phyloP scores from a whole-genome alignment of 2,113 vertebrate species.

The Tragelaphus strepsiceros region DNA sequence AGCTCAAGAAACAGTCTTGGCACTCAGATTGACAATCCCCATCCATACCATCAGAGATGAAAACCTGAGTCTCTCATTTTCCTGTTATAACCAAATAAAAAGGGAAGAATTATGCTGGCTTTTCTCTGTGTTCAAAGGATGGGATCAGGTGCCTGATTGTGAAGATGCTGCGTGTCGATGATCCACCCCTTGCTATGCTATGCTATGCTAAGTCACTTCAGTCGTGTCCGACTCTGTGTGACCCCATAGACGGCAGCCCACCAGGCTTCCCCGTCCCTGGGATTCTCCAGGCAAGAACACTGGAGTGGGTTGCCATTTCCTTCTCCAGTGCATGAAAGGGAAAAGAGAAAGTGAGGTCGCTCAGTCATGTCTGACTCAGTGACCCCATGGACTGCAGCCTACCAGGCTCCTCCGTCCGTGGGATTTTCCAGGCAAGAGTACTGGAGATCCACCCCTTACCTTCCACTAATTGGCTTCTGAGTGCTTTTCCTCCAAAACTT shows the following conservation, averaged over 20 bases:
- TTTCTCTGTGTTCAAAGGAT: not conserved
- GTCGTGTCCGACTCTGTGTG: no score
- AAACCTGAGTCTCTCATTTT: not conserved
- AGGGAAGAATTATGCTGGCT: not conserved
- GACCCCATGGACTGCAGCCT: no score
- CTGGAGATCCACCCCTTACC: not conserved
- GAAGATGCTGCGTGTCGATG: not conserved
- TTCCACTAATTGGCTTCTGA: not conserved
- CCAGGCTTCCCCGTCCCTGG: no score
- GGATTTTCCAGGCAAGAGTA: no score
- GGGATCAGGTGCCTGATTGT: not conserved
- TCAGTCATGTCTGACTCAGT: no score
- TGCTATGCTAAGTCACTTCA: no score
- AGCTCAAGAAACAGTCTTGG: not conserved
- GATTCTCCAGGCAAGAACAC: no score
- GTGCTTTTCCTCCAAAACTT: not conserved
- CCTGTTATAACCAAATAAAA: not conserved
- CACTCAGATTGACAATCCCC: not conserved
- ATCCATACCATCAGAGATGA: not conserved
- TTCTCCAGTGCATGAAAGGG: no score
- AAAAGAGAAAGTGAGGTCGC: no score
- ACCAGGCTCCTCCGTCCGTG: no score
- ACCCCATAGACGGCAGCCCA: no score
- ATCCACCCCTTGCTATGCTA: not conserved
- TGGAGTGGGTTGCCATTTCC: no score